Evolutionary conservation across 2,113 vertebrate genomes (phyloP).

Genomic region (Phalacrocorax brasilianus): DNA sequence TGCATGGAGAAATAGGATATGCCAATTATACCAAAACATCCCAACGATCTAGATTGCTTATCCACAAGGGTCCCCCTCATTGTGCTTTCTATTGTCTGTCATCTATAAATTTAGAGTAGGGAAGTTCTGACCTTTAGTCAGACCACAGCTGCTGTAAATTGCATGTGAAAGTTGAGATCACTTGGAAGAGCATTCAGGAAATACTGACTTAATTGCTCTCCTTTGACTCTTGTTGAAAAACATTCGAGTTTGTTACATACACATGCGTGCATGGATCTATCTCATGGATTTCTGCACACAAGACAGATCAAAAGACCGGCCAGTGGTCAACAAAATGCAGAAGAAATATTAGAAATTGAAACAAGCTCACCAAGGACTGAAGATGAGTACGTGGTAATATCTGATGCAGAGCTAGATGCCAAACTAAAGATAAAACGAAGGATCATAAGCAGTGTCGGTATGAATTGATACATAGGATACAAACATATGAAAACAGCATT

Average conservation of each 20-base stretch:
- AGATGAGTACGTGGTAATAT: constrained; percentile 81
- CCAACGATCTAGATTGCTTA: neutral
- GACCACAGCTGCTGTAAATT: neutral
- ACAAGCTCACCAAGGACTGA: constrained; percentile 86
- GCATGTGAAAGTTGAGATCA: neutral
- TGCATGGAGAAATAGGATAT: neutral
- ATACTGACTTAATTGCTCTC: neutral
- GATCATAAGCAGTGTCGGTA: neutral
- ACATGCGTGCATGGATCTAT: constrained; percentile 50
- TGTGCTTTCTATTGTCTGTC: neutral
- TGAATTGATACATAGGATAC: neutral
- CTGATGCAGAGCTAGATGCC: constrained; percentile 83
- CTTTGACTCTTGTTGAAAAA: neutral
- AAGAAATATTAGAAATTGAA: constrained; percentile 88
- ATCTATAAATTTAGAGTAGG: neutral
- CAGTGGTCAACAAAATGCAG: constrained; percentile 82
- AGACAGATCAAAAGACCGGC: constrained; percentile 68
- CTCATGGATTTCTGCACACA: constrained; percentile 74
- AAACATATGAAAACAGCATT: neutral
- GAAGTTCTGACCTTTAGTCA: neutral
- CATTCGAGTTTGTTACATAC: neutral
- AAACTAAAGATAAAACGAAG: constrained; percentile 77
- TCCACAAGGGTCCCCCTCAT: neutral
- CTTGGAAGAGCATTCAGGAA: neutral
- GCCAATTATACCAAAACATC: neutral